Percentiles rank a stretch among this genome's conserved stretches.
phyloP scores from a whole-genome alignment of 2,888 invertebrate genomes.

The Drosophila engyochracea region DNA sequence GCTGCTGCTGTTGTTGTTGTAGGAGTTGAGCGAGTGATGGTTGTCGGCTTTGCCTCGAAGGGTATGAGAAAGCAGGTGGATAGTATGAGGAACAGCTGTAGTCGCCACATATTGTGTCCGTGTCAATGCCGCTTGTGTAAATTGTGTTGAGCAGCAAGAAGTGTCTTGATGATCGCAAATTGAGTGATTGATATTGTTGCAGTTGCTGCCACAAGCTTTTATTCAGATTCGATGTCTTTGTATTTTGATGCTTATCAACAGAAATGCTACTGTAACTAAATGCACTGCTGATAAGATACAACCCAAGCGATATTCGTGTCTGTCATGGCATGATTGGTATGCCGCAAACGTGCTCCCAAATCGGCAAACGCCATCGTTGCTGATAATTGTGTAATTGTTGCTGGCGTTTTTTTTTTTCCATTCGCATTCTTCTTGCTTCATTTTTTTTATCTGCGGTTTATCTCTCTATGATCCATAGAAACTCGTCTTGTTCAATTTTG shows the following conservation, averaged over 20 bases:
- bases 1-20: background rate
- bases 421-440: constrained; percentile 51
- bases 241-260: constrained; percentile 38
- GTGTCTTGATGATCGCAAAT: constrained; percentile 25
- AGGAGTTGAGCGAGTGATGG: background rate
- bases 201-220: constrained; percentile 35
- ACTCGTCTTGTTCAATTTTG: background rate
- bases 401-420: background rate
- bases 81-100: constrained; percentile 67
- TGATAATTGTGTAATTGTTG: background rate
- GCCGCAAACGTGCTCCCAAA: constrained; percentile 62
- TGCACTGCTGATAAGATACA: constrained; percentile 39
- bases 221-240: constrained; percentile 29
- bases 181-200: constrained; percentile 43
- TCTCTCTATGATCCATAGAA: constrained; percentile 1
- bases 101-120: constrained; percentile 62
- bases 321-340: constrained; percentile 50
- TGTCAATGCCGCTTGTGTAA: background rate
- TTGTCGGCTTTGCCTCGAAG: constrained; percentile 62
- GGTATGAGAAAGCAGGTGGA: constrained; percentile 71
- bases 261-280: constrained; percentile 23
- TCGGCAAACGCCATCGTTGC: constrained; percentile 27
- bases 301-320: constrained; percentile 29
- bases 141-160: background rate
- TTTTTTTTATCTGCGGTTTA: constrained; percentile 14